Evolutionary conservation across 1,140 invertebrate genomes (phyloP), one percentile per base, ranked within the genome.

Genomic region (Drosophila serrata): DNA sequence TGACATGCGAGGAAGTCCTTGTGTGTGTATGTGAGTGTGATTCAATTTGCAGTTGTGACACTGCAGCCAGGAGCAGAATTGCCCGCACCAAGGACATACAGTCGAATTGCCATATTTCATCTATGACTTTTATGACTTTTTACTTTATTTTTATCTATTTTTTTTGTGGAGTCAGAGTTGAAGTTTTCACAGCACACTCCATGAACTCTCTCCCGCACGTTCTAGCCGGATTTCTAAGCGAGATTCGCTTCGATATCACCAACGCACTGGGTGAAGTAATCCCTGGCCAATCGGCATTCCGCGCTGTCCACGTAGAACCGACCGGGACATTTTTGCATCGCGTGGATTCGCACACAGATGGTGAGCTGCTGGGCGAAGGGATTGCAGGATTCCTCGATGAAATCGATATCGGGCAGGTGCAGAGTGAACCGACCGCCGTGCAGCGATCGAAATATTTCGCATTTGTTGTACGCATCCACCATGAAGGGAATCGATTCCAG

Each of bases 71-170:
- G 37, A 82, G 53, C 13, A 60, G 43, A 53, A 17, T 65, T 49
- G 59, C 51, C 59, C 60, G 27, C 61, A 65, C 40, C 57, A 31
- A 45, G 62, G 37, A 35, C 57, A 57, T 40, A 68, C 76, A 88
- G 84, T 69, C 85, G 84, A 90, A 88, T 90, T 79, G 85, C 81
- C 85, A 88, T 88, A 88, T 88, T 85, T 88, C 84, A 88, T 90
- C 68, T 79, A 84, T 72, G 84, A 88, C 84, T 87, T 88, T 88
- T 88, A 88, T 75, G 81, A 81, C 77, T 79, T 79, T 82, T 81
- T 64, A 70, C 69, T 87, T 81, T 79, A 81, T 85, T 85, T 81
- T 62, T 15, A 33, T 43, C n/a, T n/a, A n/a, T n/a, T n/a, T n/a
- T n/a, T n/a, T n/a, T n/a, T n/a, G n/a, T n/a, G n/a, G n/a, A 48